These are phyloP conservation scores for Semicossyphus pulcher DNA, from an alignment of 2,113 vertebrate genomes.

Conservation along the genomic window DNA sequence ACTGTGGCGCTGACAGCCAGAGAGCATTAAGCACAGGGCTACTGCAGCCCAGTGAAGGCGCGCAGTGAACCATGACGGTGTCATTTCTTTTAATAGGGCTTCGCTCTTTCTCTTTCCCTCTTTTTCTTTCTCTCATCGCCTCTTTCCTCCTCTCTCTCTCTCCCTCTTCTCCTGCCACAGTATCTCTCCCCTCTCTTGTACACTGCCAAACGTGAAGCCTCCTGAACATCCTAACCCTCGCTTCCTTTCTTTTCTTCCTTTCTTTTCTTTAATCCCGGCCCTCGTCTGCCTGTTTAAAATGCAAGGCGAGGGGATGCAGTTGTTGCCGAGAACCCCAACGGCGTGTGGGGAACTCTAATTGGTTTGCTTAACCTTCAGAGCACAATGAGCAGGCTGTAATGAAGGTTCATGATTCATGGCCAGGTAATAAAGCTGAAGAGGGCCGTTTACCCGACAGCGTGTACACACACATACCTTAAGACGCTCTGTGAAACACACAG, in stretches of 20 bases:
- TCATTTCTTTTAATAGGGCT: conserved; percentile 82
- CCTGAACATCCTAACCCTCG: conserved; percentile 9
- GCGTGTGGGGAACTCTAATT: conserved; percentile 81
- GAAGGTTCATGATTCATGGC: conserved; percentile 79
- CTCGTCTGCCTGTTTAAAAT: conserved; percentile 73
- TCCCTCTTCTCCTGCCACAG: neutral
- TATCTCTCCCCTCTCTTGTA: conserved; percentile 31
- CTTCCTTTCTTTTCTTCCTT: no score
- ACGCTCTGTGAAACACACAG: conserved; percentile 60
- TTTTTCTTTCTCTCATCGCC: conserved; percentile 37
- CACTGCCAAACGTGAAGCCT: conserved; percentile 8
- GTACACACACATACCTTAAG: conserved; percentile 53
- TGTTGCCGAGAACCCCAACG: conserved; percentile 74
- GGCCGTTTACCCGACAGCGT: conserved; percentile 64
- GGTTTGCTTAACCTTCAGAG: conserved; percentile 85
- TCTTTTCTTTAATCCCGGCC: conserved; percentile 53
- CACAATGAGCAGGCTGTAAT: conserved; percentile 81
- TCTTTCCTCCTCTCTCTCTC: conserved; percentile 22
- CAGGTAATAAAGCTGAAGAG: conserved; percentile 79
- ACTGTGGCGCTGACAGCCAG: conserved; percentile 78
- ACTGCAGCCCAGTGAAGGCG: conserved; percentile 65
- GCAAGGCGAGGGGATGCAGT: conserved; percentile 69
- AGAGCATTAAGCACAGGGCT: conserved; percentile 79
- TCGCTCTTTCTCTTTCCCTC: conserved; percentile 57
- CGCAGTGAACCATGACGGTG: conserved; percentile 79